Evolutionary conservation across 2,888 invertebrate species (phyloP), one percentile per base, ranked within the genome.

Genomic region (Chrysotoxum bicinctum): DNA sequence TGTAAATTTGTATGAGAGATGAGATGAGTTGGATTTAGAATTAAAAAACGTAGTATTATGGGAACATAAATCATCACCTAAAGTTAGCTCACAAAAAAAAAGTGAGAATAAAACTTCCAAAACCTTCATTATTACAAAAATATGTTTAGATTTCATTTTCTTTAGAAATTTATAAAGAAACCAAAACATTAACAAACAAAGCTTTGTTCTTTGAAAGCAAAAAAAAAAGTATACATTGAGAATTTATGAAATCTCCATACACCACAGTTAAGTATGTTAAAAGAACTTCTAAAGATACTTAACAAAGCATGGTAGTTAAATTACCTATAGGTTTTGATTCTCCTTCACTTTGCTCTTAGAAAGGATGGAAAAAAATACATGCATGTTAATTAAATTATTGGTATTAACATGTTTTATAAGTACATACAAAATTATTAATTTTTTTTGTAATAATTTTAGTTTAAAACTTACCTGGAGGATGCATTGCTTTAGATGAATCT

Each of bases 401-500:
- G 19, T 21, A 5, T 54, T 16, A 30, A 10, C 5, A 48, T n/a
- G n/a, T n/a, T n/a, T 12, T 21, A 21, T 6, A 5, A 5, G 3
- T 21, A 26, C 7, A 6, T 26, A 26, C 26, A 26, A 6, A n/a
- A 1, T 26, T 4, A 26, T 26, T 14, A 14, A 37, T 37, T 40
- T n/a, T 40, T 6, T n/a, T 0, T 40, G n/a, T 37, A 1, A 37
- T 37, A 35, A 35, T 1, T n/a, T n/a, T n/a, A 23, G 3, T 50
- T 7, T 26, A 40, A 6, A 2, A 86, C 89, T 90, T 92, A 95
- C 95, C 94, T 88, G 96, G 94, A 16, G 97, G 97, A 92, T 97
- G 97, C 97, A 97, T 97, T 88, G 95, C 94, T 87, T 94, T 93
- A 21, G 96, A 95, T 0, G 95, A 95, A 86, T 96, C 96, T 14